Evolutionary conservation across 2,113 vertebrate genomes (phyloP).

Genomic region (Elephantulus edwardii): DNA sequence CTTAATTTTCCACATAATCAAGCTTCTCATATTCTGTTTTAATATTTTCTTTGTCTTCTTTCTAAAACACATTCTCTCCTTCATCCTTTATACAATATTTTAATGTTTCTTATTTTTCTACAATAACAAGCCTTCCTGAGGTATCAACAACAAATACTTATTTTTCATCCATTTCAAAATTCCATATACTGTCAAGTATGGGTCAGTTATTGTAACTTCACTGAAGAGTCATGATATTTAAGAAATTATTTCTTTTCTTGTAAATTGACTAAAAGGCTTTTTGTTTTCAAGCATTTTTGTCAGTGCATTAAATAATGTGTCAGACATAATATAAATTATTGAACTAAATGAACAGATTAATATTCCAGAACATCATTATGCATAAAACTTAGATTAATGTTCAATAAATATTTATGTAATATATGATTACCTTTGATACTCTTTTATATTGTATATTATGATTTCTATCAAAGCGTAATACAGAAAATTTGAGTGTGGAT

Average conservation of each 20-base stretch:
- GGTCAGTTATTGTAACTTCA: neutral
- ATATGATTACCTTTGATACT: neutral
- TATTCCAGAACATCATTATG: neutral
- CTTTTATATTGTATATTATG: neutral
- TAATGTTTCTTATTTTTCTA: neutral
- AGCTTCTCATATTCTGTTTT: neutral
- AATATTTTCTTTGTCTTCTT: neutral
- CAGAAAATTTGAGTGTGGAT: neutral
- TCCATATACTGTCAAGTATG: neutral
- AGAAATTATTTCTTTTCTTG: neutral
- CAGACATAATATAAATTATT: neutral
- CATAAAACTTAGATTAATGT: neutral
- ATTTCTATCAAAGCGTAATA: neutral
- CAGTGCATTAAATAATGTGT: neutral
- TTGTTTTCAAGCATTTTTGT: neutral
- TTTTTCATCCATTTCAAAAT: neutral
- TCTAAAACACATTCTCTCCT: neutral
- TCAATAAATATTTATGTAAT: conserved; percentile 7
- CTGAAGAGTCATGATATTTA: neutral
- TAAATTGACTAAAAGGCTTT: neutral
- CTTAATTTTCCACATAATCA: neutral
- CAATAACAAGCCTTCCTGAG: neutral
- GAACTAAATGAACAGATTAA: neutral
- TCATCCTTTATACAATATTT: neutral
- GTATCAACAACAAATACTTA: neutral